Evolutionary conservation across 64 coral and sea anemone species (phyloP), one percentile per base, ranked within the genome.

Genomic region (Dendronephthya gigantea): DNA sequence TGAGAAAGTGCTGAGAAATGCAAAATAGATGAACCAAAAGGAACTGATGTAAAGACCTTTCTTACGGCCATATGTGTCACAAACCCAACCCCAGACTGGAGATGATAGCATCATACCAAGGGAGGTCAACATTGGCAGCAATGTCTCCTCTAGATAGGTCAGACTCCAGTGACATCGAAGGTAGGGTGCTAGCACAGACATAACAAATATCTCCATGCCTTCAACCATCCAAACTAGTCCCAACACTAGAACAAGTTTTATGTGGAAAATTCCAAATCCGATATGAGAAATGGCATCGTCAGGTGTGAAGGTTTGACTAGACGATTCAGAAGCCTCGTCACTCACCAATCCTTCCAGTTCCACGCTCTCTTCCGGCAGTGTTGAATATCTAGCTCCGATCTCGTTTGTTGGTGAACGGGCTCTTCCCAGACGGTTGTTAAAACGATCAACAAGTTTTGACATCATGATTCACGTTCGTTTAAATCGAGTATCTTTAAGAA

Each of bases 1-100:
- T 79, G 72, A 79, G 30, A 79, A 79, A 36, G 72, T 79, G 37
- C 72, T 79, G 32, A 79, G 37, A 12, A 79, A 79, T 39, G 72
- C 72, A 79, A 79, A 79, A 39, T 79, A 79, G 32, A 79, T 79
- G 72, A 79, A 79, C 72, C 72, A 79, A 15, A 79, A 34, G 34
- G 72, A 79, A 35, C 72, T 79, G 72, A 79, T 79, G 72, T 79
- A 79, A 8, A 79, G 37, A 15, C 72, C 72, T 33, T 79, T 79
- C 72, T 79, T 79, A 19, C 72, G 72, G 31, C 72, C 72, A 39
- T 79, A 79, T 13, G 36, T 19, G 30, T 79, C 72, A 8, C 72
- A 79, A 39, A 79, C 36, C 72, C 72, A 79, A 12, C 72, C 72
- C 72, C 72, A 79, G 10, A 79, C 72, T 35, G 72, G 72, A 9